Percentiles rank a stretch among this genome's conserved stretches.
phyloP scores from a whole-genome alignment of 2,113 vertebrate species.

The Machaerirhynchus nigripectus region DNA sequence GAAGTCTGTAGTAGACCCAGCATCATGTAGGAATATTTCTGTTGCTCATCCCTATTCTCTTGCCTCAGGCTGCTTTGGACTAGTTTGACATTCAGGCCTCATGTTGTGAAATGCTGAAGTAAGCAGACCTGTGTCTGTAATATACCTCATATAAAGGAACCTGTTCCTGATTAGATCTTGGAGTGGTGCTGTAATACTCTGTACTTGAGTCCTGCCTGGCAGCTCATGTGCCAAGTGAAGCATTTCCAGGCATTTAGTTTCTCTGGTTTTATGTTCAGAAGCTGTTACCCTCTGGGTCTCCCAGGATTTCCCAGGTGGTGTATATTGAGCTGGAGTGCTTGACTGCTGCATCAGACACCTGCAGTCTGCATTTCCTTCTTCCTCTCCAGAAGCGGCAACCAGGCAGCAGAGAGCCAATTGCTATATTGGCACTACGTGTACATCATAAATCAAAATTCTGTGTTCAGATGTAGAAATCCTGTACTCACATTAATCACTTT shows the following conservation, averaged over 20 bases:
- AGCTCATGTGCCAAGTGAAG: background rate
- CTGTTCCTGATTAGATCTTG: background rate
- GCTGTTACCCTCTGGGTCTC: background rate
- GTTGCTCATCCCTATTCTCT: background rate
- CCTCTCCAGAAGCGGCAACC: background rate
- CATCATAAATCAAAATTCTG: background rate
- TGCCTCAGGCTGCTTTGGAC: slow-evolving; percentile 12
- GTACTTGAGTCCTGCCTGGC: background rate
- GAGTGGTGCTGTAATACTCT: background rate
- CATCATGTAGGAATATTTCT: background rate
- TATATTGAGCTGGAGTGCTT: background rate
- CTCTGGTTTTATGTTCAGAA: background rate
- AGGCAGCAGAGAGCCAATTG: background rate
- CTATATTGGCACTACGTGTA: background rate
- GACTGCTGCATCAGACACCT: background rate
- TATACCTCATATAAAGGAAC: background rate
- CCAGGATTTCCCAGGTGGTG: background rate
- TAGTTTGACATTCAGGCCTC: background rate
- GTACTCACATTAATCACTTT: background rate
- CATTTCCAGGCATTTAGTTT: background rate
- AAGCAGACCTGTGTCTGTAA: background rate
- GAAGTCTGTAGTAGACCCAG: background rate
- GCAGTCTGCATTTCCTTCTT: background rate
- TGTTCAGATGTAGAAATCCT: background rate
- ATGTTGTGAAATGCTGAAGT: slow-evolving; percentile 19